These are phyloP conservation scores for Thera britannica DNA, from an alignment of 2,888 invertebrate genomes.

Conservation along the genomic window DNA sequence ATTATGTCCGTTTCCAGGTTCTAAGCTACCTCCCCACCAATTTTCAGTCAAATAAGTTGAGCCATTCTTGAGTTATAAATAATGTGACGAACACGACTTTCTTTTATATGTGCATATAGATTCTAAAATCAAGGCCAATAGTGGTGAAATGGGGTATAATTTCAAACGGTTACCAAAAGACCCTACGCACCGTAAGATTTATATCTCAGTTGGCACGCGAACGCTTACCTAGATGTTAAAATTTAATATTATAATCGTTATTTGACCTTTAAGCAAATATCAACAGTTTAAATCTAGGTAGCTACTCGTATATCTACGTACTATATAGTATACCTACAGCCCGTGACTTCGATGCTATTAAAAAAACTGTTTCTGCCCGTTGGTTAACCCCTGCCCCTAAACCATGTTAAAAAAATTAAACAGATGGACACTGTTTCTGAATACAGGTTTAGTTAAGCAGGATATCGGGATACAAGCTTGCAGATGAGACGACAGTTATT, in stretches of 20 bases:
- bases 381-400: too few species aligned
- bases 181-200: constrained; percentile 13
- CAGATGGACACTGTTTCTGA: too few species aligned
- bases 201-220: constrained; percentile 11
- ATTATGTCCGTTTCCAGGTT: too few species aligned
- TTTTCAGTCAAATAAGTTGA: too few species aligned
- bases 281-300: constrained; percentile 6
- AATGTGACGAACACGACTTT: too few species aligned
- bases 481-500: not conserved
- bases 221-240: constrained; percentile 13
- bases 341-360: not conserved
- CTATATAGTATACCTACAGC: not conserved
- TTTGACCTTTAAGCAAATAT: constrained; percentile 8
- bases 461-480: too few species aligned
- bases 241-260: constrained; percentile 17
- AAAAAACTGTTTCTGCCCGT: not conserved
- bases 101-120: too few species aligned
- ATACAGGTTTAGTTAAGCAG: too few species aligned
- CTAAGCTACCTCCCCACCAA: too few species aligned
- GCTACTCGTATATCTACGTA: not conserved
- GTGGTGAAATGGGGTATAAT: not conserved
- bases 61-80: too few species aligned
- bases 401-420: too few species aligned
- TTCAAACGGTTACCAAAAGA: constrained; percentile 5
- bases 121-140: too few species aligned